phyloP scores from a whole-genome alignment of 2,113 vertebrate species.

The Erythrocercus mccallii region DNA sequence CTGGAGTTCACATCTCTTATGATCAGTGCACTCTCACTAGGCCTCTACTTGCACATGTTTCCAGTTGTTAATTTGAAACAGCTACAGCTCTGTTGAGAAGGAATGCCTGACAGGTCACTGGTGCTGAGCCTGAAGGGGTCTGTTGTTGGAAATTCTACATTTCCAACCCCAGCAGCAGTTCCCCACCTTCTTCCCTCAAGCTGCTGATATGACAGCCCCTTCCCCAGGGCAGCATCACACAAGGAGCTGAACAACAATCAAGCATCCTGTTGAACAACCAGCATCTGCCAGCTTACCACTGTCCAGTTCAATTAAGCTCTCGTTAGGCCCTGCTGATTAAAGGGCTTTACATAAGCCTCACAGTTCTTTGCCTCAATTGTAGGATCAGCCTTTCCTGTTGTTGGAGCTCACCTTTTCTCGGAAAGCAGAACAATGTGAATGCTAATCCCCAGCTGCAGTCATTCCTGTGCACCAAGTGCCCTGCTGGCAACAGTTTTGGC shows the following conservation, averaged over 20 bases:
- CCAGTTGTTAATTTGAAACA: not conserved
- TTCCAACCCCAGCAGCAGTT: not conserved
- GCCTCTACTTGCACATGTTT: not conserved
- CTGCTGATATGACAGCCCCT: not conserved
- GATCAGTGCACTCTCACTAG: fast-evolving
- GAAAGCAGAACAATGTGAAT: not conserved
- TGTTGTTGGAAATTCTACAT: not conserved
- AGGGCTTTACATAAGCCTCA: not conserved
- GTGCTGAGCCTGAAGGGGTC: not conserved
- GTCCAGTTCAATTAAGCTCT: not conserved
- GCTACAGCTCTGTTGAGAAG: not conserved
- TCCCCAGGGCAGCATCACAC: not conserved
- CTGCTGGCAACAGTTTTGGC: not conserved
- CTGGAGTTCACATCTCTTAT: not conserved
- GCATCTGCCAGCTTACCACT: not conserved
- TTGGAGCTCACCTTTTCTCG: not conserved
- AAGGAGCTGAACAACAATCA: not conserved
- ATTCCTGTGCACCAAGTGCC: not conserved
- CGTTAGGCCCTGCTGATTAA: not conserved
- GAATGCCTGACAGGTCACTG: not conserved
- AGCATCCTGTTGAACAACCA: not conserved
- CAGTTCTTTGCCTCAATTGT: not conserved
- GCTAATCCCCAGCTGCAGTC: not conserved
- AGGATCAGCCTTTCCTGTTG: not conserved
- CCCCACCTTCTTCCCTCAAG: not conserved